phyloP scores from a whole-genome alignment of 2,797 vertebrate genomes.

The Pangasius djambal region DNA sequence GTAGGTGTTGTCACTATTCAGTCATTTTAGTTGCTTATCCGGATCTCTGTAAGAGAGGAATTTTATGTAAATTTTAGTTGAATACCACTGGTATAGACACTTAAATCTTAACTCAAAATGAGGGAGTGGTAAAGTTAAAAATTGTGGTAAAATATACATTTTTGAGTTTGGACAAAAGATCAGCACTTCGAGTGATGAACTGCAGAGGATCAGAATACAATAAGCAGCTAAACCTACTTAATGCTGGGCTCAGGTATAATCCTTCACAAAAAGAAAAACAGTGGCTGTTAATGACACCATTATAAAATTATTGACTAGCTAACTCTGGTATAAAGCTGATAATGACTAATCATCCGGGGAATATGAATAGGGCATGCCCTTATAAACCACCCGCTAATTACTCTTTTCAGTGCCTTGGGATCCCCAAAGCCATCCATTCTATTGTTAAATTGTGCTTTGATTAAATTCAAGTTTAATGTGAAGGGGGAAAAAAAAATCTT shows the following conservation, averaged over 20 bases:
- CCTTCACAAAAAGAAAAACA: constrained; percentile 12
- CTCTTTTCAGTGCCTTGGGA: constrained; percentile 59
- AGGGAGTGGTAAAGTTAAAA: background rate
- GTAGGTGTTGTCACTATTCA: background rate
- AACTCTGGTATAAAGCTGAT: constrained; percentile 44
- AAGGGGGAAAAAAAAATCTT: constrained; percentile 57
- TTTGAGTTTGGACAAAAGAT: background rate
- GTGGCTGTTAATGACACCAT: constrained; percentile 23
- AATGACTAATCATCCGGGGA: constrained; percentile 63
- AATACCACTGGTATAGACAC: background rate
- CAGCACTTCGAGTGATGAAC: background rate
- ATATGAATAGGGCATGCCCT: constrained; percentile 69
- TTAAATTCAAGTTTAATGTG: constrained; percentile 69
- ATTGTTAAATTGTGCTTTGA: constrained; percentile 63
- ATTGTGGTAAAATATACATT: background rate
- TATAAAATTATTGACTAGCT: constrained; percentile 31
- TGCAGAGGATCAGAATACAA: constrained; percentile 3
- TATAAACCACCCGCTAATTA: constrained; percentile 64
- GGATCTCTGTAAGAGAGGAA: background rate
- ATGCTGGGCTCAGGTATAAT: background rate
- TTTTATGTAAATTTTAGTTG: background rate
- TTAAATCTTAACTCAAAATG: background rate
- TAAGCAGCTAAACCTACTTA: background rate
- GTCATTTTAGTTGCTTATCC: background rate
- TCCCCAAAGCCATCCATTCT: constrained; percentile 57